Conservation (phyloP, 2,797 vertebrate species). For the Xerus rutilus region DNA sequence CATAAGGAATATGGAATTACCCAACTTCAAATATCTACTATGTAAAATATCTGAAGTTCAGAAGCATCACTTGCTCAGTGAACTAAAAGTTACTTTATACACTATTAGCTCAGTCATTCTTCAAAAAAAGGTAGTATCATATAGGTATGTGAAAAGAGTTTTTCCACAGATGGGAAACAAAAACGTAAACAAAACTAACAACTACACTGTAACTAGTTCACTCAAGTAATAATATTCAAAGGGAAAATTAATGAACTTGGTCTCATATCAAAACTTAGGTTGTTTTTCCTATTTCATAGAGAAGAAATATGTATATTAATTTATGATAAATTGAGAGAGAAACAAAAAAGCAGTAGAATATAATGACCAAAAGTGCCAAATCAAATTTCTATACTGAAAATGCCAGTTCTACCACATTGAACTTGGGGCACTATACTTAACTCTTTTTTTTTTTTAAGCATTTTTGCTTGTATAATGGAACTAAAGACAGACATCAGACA, state of each 20-base stretch:
- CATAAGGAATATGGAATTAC: background rate
- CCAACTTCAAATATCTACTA: background rate
- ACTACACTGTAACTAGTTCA: background rate
- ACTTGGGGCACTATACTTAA: background rate
- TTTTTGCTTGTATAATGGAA: background rate
- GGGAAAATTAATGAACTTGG: background rate
- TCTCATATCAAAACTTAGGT: background rate
- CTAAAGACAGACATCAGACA: background rate
- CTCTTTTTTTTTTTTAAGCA: background rate
- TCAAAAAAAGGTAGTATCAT: background rate
- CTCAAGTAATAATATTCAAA: background rate
- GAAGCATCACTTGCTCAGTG: background rate
- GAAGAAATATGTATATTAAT: background rate
- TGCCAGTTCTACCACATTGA: background rate
- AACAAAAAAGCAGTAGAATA: background rate
- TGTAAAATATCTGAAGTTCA: background rate
- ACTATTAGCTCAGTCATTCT: background rate
- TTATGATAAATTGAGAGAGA: background rate
- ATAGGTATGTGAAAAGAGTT: background rate
- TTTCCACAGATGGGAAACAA: background rate
- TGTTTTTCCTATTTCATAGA: background rate
- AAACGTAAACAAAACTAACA: background rate
- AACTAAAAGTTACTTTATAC: background rate
- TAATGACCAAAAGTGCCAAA: background rate
- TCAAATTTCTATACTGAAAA: background rate